Percentiles rank a stretch among this genome's conserved stretches.
phyloP scores from a whole-genome alignment of 2,888 invertebrate genomes.

The Gordius sp. region DNA sequence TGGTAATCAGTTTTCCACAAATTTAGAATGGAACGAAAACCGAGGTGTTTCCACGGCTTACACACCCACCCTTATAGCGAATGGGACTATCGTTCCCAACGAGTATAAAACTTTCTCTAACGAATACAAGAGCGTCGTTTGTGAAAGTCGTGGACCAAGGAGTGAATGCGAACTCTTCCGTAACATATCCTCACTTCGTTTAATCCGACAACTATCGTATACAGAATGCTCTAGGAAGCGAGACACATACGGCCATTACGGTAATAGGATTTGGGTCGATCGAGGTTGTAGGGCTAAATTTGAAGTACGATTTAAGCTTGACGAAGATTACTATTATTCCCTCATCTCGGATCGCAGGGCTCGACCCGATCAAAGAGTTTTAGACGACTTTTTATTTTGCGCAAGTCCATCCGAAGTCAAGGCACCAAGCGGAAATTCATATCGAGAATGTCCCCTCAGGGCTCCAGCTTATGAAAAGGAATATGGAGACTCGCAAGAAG shows the following conservation, averaged over 20 bases:
- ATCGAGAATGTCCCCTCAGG: background rate
- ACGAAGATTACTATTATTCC: background rate
- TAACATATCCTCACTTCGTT: background rate
- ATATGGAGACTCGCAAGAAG: too few relatives aligned
- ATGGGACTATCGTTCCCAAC: too few relatives aligned
- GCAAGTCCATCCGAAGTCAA: conserved; percentile 15
- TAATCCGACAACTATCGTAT: conserved; percentile 3
- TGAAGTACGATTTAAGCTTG: background rate
- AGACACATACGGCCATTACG: background rate
- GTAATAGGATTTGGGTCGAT: conserved; percentile 7
- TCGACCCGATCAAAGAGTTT: background rate
- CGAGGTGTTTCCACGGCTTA: too few relatives aligned
- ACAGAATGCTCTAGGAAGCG: background rate
- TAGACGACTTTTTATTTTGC: background rate
- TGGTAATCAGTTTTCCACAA: too few relatives aligned
- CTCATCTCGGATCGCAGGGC: background rate
- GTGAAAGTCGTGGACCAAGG: background rate
- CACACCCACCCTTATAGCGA: too few relatives aligned
- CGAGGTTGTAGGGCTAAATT: background rate
- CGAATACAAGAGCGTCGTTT: conserved; percentile 4
- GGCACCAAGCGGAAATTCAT: background rate
- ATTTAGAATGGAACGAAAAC: too few relatives aligned
- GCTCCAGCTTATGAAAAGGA: too few relatives aligned
- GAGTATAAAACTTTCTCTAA: conserved; percentile 2
- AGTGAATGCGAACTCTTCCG: background rate